Percentiles rank a stretch among this genome's conserved stretches.
These are phyloP conservation scores for Mimumesa dahlbomi DNA, from an alignment of 2,888 invertebrate genomes.

Conservation along the genomic window DNA sequence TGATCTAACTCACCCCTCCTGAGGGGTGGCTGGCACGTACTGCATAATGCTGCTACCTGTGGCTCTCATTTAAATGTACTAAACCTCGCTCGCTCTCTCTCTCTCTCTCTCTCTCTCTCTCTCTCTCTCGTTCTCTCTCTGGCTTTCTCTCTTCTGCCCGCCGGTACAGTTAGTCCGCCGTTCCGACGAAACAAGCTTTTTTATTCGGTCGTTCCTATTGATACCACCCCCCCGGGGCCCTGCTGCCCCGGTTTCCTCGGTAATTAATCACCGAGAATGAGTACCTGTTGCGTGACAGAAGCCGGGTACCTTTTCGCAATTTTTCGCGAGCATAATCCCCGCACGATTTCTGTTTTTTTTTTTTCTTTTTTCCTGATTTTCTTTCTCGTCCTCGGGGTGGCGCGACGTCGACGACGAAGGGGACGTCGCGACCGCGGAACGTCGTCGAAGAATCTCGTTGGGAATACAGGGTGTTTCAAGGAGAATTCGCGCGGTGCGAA, in stretches of 20 bases:
- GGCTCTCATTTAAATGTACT: slow-evolving; percentile 78
- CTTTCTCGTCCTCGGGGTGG: slow-evolving; percentile 2
- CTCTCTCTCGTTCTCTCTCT: slow-evolving; percentile 37
- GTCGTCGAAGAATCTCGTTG: too few species aligned
- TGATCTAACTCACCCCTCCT: slow-evolving; percentile 73
- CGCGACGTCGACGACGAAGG: too few species aligned
- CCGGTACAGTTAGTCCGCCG: slow-evolving; percentile 14
- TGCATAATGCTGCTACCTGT: slow-evolving; percentile 77
- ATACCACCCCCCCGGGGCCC: slow-evolving; percentile 49
- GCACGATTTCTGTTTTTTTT: too few species aligned
- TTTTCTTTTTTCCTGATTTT: background rate
- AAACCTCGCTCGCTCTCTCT: slow-evolving; percentile 66
- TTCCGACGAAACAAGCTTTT: slow-evolving; percentile 58
- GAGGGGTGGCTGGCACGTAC: slow-evolving; percentile 74
- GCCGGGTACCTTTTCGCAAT: slow-evolving; percentile 17
- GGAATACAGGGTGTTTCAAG: too few species aligned
- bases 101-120: slow-evolving; percentile 23
- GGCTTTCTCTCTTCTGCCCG: slow-evolving; percentile 28
- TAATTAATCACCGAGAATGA: slow-evolving; percentile 71
- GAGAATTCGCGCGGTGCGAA: slow-evolving; percentile 6
- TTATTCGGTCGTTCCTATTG: slow-evolving; percentile 64
- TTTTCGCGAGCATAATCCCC: too few species aligned
- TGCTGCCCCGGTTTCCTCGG: slow-evolving; percentile 38
- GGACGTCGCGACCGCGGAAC: too few species aligned
- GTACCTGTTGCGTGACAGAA: slow-evolving; percentile 72